Evolutionary conservation across 2,797 vertebrate genomes (phyloP), one percentile per base, ranked within the genome.

Genomic region (Lutjanus campechanus): DNA sequence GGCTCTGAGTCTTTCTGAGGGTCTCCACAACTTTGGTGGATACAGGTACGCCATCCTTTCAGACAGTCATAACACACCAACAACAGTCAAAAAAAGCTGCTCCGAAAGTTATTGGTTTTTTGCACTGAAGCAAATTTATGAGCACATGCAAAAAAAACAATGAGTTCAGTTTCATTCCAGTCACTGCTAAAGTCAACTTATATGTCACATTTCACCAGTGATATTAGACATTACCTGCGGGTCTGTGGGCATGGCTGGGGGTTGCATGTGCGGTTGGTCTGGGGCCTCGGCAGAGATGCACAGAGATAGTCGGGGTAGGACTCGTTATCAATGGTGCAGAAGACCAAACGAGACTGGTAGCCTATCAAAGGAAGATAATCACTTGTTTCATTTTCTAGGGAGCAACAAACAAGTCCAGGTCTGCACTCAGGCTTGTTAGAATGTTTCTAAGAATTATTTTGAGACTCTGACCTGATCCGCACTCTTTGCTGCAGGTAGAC

Each of bases 291-390:
- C 84, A 96, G 94, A 46, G 84, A 95, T 36, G 94, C 95, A 78
- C 98, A 99, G 90, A 98, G 93, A 53, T 96, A 95, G 80, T 97
- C 97, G 0, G 97, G 96, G 76, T 97, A 98, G 59, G 95, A 94
- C 92, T 99, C 97, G 2, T 96, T 97, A 86, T 98, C 97, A 1
- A 96, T 92, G 79, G 96, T 96, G 83, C 98, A 99, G 93, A 98
- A 98, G 56, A 98, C 97, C 46, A 91, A 82, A 2, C 98, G 97
- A 0, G 97, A 94, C 73, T 99, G 98, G 92, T 96, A 97, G 72
- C 98, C 98, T 99, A 70, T 15, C 1, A 69, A 56, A n/a, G 41
- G 25, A 59, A 12, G 8, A 66, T 2, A 60, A 12, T 0, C 1
- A 71, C 11, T 58, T 9, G 40, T 59, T 53, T 60, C 0, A 43